These are phyloP conservation scores for Sinelater perroti DNA, from an alignment of 2,888 invertebrate species.

Conservation along the genomic window DNA sequence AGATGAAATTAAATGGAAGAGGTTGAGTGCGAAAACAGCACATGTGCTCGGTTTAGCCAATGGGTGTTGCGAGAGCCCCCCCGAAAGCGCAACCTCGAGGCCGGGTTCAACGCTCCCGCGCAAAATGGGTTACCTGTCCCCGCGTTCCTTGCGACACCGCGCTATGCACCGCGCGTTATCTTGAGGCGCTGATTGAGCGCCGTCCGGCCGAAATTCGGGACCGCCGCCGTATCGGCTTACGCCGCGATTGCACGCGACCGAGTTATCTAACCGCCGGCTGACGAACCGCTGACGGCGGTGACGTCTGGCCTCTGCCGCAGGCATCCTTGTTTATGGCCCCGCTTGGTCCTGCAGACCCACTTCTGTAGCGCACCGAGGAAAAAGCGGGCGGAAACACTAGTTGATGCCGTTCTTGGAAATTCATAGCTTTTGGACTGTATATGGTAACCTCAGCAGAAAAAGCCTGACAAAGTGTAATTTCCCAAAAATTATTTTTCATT, in stretches of 20 bases:
- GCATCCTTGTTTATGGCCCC: too few relatives aligned
- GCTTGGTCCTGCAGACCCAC: too few relatives aligned
- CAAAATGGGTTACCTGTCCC: conserved; percentile 61
- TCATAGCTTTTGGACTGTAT: too few relatives aligned
- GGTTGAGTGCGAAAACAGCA: conserved; percentile 60
- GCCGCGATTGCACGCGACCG: background rate
- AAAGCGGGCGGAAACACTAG: too few relatives aligned
- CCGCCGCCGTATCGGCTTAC: background rate
- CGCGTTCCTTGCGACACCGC: conserved; percentile 45
- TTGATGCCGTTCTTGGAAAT: too few relatives aligned
- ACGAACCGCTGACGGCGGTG: background rate
- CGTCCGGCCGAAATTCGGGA: background rate
- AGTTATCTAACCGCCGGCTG: conserved; percentile 2
- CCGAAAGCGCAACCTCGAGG: conserved; percentile 55
- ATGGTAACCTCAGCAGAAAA: too few relatives aligned
- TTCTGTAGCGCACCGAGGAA: too few relatives aligned
- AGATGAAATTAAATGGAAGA: conserved; percentile 68
- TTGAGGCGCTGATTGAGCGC: background rate
- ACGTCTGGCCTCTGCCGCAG: background rate
- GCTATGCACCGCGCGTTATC: conserved; percentile 43
- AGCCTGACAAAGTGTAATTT: too few relatives aligned
- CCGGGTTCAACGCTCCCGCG: conserved; percentile 59
- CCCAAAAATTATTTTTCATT: too few relatives aligned
- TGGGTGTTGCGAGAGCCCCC: conserved; percentile 43
- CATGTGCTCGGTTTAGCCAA: conserved; percentile 57